phyloP scores from a whole-genome alignment of 2,888 invertebrate species.

The Margaritifera margaritifera region DNA sequence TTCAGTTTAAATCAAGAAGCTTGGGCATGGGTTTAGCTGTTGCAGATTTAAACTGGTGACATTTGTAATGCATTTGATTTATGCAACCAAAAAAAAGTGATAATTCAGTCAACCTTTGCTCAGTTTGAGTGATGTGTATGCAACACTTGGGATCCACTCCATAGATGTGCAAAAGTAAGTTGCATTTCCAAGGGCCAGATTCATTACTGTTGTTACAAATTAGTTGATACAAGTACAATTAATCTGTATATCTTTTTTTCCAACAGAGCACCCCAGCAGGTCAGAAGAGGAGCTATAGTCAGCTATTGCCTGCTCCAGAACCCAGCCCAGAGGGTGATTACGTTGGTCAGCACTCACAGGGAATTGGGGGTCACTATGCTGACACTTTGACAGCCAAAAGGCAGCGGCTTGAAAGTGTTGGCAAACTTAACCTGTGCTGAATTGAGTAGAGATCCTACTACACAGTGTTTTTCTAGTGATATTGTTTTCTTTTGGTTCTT shows the following conservation, averaged over 20 bases:
- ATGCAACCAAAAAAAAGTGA: too few relatives aligned
- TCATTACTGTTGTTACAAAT: neutral
- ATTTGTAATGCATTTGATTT: too few relatives aligned
- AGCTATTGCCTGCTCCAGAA: conserved; percentile 75
- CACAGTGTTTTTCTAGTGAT: too few relatives aligned
- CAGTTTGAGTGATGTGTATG: too few relatives aligned
- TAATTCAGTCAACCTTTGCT: too few relatives aligned
- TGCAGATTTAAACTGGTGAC: too few relatives aligned
- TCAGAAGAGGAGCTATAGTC: conserved; percentile 74
- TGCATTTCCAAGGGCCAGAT: neutral
- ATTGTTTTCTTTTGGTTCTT: too few relatives aligned
- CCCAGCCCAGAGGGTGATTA: conserved; percentile 75
- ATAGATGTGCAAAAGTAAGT: too few relatives aligned
- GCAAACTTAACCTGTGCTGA: neutral
- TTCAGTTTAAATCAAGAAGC: too few relatives aligned
- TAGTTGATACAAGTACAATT: neutral
- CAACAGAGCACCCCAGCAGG: conserved; percentile 56
- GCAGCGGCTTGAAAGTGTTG: conserved; percentile 22
- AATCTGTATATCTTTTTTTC: neutral
- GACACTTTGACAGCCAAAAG: conserved; percentile 72
- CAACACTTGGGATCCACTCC: too few relatives aligned
- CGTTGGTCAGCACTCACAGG: conserved; percentile 76
- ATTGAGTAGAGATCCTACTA: too few relatives aligned
- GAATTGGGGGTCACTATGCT: conserved; percentile 76
- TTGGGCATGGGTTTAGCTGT: too few relatives aligned